Evolutionary conservation across 2,113 vertebrate species (phyloP).

Genomic region (Ranitomeya variabilis): DNA sequence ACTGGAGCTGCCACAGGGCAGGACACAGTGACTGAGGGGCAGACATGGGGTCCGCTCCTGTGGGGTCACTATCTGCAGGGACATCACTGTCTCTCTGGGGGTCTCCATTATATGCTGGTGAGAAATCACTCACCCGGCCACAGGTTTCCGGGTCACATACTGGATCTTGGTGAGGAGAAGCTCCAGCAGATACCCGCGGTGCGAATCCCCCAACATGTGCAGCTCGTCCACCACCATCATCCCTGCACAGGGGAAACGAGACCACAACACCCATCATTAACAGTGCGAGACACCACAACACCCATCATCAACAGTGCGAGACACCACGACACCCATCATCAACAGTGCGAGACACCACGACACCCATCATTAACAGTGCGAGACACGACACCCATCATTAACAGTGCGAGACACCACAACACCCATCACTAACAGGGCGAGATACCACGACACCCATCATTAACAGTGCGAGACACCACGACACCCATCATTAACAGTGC

Average conservation of each 20-base stretch:
- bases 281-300: constrained; percentile 52
- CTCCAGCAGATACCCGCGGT: constrained; percentile 92
- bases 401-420: background rate
- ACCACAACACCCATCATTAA: background rate
- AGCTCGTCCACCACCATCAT: constrained; percentile 95
- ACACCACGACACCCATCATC: background rate
- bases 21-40: no score
- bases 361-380: background rate
- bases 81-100: no score
- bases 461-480: background rate
- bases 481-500: background rate
- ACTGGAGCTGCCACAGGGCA: no score
- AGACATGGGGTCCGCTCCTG: no score
- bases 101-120: no score
- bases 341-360: background rate
- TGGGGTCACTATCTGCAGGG: no score
- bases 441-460: background rate
- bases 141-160: constrained; percentile 81
- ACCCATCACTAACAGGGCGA: background rate
- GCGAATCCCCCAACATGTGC: constrained; percentile 93
- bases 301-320: constrained; percentile 83
- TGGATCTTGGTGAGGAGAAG: constrained; percentile 92
- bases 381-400: background rate
- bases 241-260: constrained; percentile 64
- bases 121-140: constrained; percentile 70